Base-by-base conservation (phyloP, 35 echinoderm and acorn worm species). In the Patiria miniata region DNA sequence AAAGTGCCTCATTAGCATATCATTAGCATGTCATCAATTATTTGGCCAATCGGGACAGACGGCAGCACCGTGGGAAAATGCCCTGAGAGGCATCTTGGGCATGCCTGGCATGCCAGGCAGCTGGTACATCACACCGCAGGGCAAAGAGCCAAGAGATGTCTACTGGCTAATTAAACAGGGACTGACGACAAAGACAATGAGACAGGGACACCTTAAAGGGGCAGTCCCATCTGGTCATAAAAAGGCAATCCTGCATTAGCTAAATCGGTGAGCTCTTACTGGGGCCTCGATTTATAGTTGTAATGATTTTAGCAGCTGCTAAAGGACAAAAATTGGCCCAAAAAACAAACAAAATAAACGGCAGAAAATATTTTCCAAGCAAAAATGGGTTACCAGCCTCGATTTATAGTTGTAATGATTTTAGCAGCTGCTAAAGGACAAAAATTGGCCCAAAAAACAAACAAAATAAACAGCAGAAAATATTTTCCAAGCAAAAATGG, bases 31-130 rank as follows among this genome's bases (percentile, higher is more conserved):
- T 36, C 65, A 73, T 73, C 29, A 28, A 73, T 4, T 73, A 73
- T 73, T 73, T 23, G 1, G 34, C 65, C 65, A 73, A 73, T 73
- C 19, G 29, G 29, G 34, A 34, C 65, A 26, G 65, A 32, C 65
- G 29, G 65, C 26, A 34, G 65, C 65, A 73, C 65, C 65, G 65
- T 73, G 65, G 65, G 65, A 73, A 73, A 73, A 73, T 73, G 65
- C 34, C 65, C 65, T 73, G 2, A 73, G 65, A 73, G 65, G 65
- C 65, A 73, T 73, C 65, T 23, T 14, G 65, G 65, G 65, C 14
- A 73, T 73, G 65, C 34, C 26, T 34, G 0, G 65, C 34, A 73
- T 73, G 65, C 65, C 26, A 73, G 65, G 65, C 65, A 73, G 65
- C 65, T 23, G 14, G 65, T 34, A 34, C 65, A 34, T 73, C 65